Evolutionary conservation across 92 coral and sea anemone species (phyloP).

Genomic region (Umimayanthus kanabou): DNA sequence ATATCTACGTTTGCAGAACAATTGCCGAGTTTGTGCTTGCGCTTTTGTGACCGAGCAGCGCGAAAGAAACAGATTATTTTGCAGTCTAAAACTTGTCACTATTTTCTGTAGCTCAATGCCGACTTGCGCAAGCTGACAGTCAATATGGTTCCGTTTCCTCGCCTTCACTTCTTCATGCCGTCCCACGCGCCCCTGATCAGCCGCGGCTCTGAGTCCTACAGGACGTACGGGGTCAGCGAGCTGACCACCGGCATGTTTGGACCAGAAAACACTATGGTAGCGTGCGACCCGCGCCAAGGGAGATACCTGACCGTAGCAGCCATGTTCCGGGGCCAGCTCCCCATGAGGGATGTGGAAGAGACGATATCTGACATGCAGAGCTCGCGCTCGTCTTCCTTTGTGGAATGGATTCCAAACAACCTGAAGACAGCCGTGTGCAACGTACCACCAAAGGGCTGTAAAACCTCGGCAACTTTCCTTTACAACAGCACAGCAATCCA

Average conservation of each 20-base stretch:
- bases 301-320: slow-evolving; percentile 93
- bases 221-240: slow-evolving; percentile 84
- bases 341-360: slow-evolving; percentile 97
- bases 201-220: slow-evolving; percentile 64
- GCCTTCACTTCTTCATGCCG: slow-evolving; percentile 95
- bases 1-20: no score
- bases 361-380: slow-evolving; percentile 84
- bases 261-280: slow-evolving; percentile 98
- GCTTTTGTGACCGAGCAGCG: no score
- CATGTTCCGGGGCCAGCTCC: slow-evolving; percentile 94
- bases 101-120: slow-evolving; percentile 75
- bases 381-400: slow-evolving; percentile 84
- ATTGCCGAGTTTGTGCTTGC: no score
- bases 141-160: slow-evolving; percentile 98
- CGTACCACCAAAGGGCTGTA: slow-evolving; percentile 88
- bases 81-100: not conserved
- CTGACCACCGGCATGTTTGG: slow-evolving; percentile 92
- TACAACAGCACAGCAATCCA: slow-evolving; percentile 98
- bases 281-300: slow-evolving; percentile 97
- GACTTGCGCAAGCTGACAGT: slow-evolving; percentile 92
- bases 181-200: slow-evolving; percentile 93
- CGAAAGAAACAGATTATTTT: not conserved
- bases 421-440: slow-evolving; percentile 96
- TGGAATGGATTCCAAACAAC: slow-evolving; percentile 99
- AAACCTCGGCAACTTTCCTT: slow-evolving; percentile 89